Conservation (phyloP, 2,113 vertebrate genomes). For the Rana temporaria region DNA sequence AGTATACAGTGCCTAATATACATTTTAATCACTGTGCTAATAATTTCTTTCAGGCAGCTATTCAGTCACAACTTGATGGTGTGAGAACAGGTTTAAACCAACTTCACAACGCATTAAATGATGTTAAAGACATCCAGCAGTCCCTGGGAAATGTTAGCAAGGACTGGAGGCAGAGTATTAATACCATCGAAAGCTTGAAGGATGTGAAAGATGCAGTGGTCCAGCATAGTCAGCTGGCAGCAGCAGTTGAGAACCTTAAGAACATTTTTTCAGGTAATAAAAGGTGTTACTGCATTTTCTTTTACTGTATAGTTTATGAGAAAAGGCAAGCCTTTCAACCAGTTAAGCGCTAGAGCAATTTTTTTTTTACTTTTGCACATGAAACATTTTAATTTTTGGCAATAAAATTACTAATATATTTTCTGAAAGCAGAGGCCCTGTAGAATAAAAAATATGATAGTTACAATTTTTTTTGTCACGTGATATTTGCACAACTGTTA, state of each 20-base stretch:
- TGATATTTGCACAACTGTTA: no score
- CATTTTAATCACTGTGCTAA: not conserved
- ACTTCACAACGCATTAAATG: slow-evolving; percentile 90
- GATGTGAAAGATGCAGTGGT: slow-evolving; percentile 97
- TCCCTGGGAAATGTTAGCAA: slow-evolving; percentile 91
- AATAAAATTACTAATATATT: no score
- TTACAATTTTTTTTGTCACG: no score
- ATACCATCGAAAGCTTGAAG: slow-evolving; percentile 93
- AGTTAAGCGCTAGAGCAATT: no score
- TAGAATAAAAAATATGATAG: no score
- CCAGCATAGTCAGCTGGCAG: slow-evolving; percentile 95
- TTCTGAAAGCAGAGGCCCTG: no score
- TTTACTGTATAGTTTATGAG: not conserved
- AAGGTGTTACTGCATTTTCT: not conserved
- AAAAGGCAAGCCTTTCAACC: no score
- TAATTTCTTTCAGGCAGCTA: slow-evolving; percentile 82
- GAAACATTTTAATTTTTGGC: no score
- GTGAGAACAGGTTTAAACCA: slow-evolving; percentile 94
- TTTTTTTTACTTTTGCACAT: no score
- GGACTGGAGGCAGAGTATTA: slow-evolving; percentile 97
- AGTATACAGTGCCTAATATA: no score
- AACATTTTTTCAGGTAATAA: slow-evolving; percentile 94
- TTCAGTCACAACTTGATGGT: slow-evolving; percentile 96
- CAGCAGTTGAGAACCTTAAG: slow-evolving; percentile 97
- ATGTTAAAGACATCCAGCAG: slow-evolving; percentile 91